Percentiles rank a stretch among this genome's conserved stretches.
These are phyloP conservation scores for Calliphora vicina DNA, from an alignment of 1,140 invertebrate genomes.

Conservation along the genomic window DNA sequence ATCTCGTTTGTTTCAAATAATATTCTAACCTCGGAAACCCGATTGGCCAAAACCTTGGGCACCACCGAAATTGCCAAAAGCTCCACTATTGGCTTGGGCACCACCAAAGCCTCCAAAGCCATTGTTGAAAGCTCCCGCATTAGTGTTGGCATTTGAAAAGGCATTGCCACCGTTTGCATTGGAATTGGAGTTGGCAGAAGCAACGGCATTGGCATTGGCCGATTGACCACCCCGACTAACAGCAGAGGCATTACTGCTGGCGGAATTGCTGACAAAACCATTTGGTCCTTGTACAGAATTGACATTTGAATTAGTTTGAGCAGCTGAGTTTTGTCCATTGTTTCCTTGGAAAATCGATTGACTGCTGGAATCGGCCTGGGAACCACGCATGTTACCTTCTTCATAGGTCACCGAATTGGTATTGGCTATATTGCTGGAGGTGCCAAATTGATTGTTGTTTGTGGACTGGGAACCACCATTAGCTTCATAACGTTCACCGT, in stretches of 20 bases:
- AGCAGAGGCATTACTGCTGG: slow-evolving; percentile 50
- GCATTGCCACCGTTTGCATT: background rate
- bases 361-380: slow-evolving; percentile 51
- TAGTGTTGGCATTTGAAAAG: slow-evolving; percentile 28
- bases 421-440: slow-evolving; percentile 52
- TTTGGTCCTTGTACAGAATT: slow-evolving; percentile 47
- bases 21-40: slow-evolving; percentile 29
- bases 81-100: slow-evolving; percentile 52
- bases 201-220: slow-evolving; percentile 50
- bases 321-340: slow-evolving; percentile 48
- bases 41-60: background rate
- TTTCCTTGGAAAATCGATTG: slow-evolving; percentile 58
- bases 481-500: slow-evolving; percentile 45
- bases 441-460: slow-evolving; percentile 55
- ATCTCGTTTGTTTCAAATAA: background rate
- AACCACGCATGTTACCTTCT: slow-evolving; percentile 44
- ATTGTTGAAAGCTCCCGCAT: slow-evolving; percentile 22
- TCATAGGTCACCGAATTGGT: slow-evolving; percentile 49
- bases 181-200: slow-evolving; percentile 44
- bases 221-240: slow-evolving; percentile 42
- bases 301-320: slow-evolving; percentile 50
- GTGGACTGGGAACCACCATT: slow-evolving; percentile 51
- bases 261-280: slow-evolving; percentile 51
- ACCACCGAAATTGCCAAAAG: slow-evolving; percentile 40
- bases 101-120: slow-evolving; percentile 39